Conservation (phyloP, 2,113 vertebrate genomes). For the Indicator indicator region DNA sequence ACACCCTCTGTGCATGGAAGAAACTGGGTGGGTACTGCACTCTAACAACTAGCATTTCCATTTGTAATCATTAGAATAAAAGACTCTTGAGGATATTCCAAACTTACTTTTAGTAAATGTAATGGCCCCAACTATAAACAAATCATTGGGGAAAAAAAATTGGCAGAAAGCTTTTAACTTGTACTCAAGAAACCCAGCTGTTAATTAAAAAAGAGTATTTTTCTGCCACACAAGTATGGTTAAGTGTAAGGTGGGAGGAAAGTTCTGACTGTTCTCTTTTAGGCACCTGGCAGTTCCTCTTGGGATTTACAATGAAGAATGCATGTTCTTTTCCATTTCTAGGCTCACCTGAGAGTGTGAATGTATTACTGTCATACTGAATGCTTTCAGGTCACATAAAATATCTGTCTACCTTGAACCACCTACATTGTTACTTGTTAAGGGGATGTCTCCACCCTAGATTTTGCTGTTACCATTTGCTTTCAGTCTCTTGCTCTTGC, state of each 20-base stretch:
- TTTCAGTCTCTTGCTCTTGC: neutral
- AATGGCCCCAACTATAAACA: neutral
- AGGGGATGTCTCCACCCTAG: neutral
- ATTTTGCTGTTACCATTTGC: neutral
- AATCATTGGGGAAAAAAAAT: neutral
- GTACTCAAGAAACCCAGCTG: neutral
- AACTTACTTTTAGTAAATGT: neutral
- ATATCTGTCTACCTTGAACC: neutral
- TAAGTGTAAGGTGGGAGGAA: neutral
- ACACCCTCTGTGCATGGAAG: neutral
- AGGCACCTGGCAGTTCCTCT: neutral
- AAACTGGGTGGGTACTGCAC: neutral
- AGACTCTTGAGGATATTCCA: neutral
- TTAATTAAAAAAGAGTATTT: neutral
- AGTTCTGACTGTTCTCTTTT: neutral
- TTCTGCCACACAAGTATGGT: neutral
- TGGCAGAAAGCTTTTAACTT: neutral
- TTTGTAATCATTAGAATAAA: neutral
- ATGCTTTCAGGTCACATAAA: neutral
- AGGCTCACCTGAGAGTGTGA: neutral
- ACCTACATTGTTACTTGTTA: neutral
- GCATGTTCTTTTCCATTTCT: neutral
- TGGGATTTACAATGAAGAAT: fast-evolving
- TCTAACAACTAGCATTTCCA: neutral
- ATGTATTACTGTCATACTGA: neutral